Percentiles rank a stretch among this genome's conserved stretches.
Conservation (phyloP, 2,888 invertebrate genomes). For the Timandra comae region DNA sequence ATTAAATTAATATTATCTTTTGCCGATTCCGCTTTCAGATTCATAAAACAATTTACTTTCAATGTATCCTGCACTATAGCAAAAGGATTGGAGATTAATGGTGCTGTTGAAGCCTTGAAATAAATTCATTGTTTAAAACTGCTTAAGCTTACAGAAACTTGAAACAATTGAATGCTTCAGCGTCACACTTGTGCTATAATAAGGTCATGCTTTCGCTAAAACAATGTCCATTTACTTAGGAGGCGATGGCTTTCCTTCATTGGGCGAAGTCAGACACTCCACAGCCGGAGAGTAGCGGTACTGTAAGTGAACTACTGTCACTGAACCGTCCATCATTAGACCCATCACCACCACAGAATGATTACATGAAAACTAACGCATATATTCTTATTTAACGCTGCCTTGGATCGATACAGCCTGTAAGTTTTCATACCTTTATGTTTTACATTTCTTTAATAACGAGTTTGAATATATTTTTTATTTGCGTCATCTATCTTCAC, state of each 20-base stretch:
- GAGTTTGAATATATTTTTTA: too few species aligned
- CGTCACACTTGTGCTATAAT: conserved; percentile 3
- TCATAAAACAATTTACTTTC: too few species aligned
- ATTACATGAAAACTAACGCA: conserved; percentile 71
- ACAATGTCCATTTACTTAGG: conserved; percentile 61
- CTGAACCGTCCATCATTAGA: conserved; percentile 46
- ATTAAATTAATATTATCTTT: too few species aligned
- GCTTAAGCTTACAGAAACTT: too few species aligned
- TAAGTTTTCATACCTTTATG: conserved; percentile 59
- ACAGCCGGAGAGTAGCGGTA: conserved; percentile 62
- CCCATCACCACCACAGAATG: conserved; percentile 39
- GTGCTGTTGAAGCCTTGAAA: too few species aligned
- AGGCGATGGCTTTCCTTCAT: conserved; percentile 68
- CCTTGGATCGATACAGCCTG: conserved; percentile 71
- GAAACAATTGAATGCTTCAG: conserved; percentile 2
- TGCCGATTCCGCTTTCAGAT: too few species aligned
- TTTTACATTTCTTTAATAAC: too few species aligned
- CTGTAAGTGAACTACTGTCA: conserved; percentile 64
- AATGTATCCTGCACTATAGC: too few species aligned
- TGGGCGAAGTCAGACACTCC: conserved; percentile 63
- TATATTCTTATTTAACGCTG: conserved; percentile 69
- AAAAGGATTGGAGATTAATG: too few species aligned
- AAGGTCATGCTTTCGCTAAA: conserved; percentile 52
- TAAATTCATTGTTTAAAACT: too few species aligned
- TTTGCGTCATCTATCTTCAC: too few species aligned